Conservation (phyloP, 2,797 vertebrate genomes). For the Danio choprae region DNA sequence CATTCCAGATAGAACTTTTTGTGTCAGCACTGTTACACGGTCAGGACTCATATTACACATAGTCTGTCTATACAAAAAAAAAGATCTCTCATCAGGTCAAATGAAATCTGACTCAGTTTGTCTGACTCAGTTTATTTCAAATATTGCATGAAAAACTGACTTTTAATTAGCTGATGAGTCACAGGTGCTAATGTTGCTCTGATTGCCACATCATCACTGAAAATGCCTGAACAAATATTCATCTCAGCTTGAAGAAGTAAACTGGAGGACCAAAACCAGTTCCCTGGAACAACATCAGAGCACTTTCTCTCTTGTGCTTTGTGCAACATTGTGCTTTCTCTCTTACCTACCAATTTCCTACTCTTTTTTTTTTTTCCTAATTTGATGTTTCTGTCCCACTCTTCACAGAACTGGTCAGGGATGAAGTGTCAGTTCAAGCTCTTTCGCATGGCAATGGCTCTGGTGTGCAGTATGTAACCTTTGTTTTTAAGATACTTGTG, state of each 20-base stretch:
- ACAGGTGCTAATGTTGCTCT: conserved; percentile 15
- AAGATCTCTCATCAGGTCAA: conserved; percentile 2
- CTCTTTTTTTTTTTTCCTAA: conserved; percentile 38
- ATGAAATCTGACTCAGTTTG: conserved; percentile 6
- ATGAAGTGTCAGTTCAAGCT: conserved; percentile 99
- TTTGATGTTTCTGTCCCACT: conserved; percentile 6
- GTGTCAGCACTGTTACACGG: conserved; percentile 43
- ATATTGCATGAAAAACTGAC: neutral
- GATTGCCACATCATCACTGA: conserved; percentile 6
- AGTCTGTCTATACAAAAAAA: conserved; percentile 17
- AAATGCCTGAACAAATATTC: conserved; percentile 1
- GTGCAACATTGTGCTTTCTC: conserved; percentile 20
- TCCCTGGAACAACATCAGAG: neutral
- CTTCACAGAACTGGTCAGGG: conserved; percentile 93
- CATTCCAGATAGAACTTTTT: neutral
- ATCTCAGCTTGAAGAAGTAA: neutral
- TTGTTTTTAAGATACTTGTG: neutral
- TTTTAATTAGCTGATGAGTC: conserved; percentile 14
- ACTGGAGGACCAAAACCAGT: neutral
- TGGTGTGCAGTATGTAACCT: conserved; percentile 94
- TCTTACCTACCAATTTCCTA: conserved; percentile 13
- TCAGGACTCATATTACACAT: conserved; percentile 44
- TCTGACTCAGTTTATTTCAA: neutral
- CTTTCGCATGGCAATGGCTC: conserved; percentile 95
- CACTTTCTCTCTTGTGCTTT: too few species aligned